A percentile compares a stretch with the other conserved stretches of the same genome.
Evolutionary conservation across 2,113 vertebrate species (phyloP).

Genomic region (Crotalus horridus): DNA sequence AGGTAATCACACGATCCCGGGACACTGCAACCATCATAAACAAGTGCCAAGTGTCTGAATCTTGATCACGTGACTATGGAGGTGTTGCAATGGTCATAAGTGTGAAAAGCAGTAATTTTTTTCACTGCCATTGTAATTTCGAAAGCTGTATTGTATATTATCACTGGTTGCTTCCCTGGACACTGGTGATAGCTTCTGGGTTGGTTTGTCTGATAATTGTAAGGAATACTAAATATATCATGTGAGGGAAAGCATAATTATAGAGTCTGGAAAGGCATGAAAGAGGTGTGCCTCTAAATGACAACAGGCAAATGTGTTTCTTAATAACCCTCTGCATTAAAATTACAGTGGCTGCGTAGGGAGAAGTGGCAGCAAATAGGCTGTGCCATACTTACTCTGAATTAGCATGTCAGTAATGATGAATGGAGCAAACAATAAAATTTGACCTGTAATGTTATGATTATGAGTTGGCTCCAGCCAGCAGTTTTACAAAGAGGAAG

Average conservation of each 20-base stretch:
- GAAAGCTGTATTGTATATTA: background rate
- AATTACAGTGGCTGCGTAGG: constrained; percentile 40
- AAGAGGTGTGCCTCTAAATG: constrained; percentile 7
- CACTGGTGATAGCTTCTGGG: background rate
- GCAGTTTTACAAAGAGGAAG: constrained; percentile 43
- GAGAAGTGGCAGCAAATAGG: constrained; percentile 6
- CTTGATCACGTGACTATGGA: background rate
- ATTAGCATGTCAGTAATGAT: constrained; percentile 53
- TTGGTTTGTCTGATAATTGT: background rate
- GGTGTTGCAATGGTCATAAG: background rate
- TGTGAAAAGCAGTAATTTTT: background rate
- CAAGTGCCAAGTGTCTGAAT: background rate
- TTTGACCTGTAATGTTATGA: constrained; percentile 45
- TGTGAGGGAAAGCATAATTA: constrained; percentile 9
- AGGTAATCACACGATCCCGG: background rate
- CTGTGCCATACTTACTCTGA: constrained; percentile 46
- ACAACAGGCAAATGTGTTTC: constrained; percentile 19
- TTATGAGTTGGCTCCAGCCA: constrained; percentile 50
- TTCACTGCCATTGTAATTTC: background rate
- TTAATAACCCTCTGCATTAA: constrained; percentile 51
- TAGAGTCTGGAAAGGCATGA: background rate
- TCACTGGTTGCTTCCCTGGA: background rate
- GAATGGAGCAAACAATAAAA: constrained; percentile 52
- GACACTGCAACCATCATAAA: background rate
- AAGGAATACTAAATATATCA: background rate